Conservation (phyloP, 1,140 invertebrate genomes). For the Schlechtendalia chinensis region DNA sequence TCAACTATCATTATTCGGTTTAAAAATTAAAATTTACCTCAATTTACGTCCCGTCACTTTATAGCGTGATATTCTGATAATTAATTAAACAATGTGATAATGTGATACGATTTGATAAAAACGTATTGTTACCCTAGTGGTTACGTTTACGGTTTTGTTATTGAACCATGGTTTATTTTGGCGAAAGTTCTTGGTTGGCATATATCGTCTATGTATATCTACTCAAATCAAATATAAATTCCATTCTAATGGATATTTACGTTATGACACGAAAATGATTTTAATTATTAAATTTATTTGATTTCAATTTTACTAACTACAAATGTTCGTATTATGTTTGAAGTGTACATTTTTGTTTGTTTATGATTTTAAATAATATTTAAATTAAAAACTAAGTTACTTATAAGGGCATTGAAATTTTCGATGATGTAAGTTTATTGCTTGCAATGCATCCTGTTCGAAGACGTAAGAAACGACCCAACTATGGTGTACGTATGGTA, state of each 20-base stretch:
- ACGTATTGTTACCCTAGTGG: conserved; percentile 17
- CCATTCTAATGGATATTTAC: not conserved
- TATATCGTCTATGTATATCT: conserved; percentile 12
- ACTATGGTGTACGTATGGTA: conserved; percentile 78
- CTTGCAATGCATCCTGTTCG: conserved; percentile 67
- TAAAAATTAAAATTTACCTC: too few relatives aligned
- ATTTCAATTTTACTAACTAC: not conserved
- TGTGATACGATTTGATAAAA: conserved; percentile 3
- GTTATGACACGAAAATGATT: too few relatives aligned
- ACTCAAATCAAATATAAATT: conserved; percentile 3
- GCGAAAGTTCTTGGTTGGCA: conserved; percentile 32
- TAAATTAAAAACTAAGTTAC: not conserved
- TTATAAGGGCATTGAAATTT: not conserved
- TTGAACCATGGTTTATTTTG: conserved; percentile 38
- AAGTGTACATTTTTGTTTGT: not conserved
- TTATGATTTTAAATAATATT: conserved; percentile 13
- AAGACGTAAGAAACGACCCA: conserved; percentile 75
- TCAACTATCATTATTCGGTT: too few relatives aligned
- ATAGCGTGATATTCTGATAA: too few relatives aligned
- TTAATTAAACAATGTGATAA: too few relatives aligned
- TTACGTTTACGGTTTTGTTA: not conserved
- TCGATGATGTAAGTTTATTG: conserved; percentile 39
- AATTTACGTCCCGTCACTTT: too few relatives aligned
- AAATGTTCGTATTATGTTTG: not conserved
- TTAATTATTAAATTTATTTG: not conserved